Percentiles rank a stretch among this genome's conserved stretches.
Evolutionary conservation across 30 jellyfish, hydroid and myxozoan species (phyloP).

Genomic region (Aurelia sp.): DNA sequence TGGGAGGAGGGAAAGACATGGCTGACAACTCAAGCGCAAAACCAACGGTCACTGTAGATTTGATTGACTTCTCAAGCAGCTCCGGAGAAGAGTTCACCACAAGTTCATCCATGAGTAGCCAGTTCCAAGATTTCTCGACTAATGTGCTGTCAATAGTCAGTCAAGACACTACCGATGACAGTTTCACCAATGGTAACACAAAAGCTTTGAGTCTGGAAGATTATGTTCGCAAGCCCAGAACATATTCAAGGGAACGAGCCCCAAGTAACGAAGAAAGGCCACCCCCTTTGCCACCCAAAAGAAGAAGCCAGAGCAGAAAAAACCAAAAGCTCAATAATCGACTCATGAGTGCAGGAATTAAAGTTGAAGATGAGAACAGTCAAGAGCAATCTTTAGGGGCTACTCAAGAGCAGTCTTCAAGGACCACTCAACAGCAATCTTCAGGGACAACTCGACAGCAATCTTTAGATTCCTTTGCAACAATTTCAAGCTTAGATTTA

Average conservation of each 20-base stretch:
- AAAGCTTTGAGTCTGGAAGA: constrained; percentile 9
- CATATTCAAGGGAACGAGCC: constrained; percentile 37
- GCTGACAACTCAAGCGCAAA: constrained; percentile 5
- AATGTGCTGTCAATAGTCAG: neutral
- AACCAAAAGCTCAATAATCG: constrained; percentile 42
- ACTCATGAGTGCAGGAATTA: constrained; percentile 45
- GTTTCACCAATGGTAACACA: neutral
- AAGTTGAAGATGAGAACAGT: neutral
- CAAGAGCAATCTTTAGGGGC: no score
- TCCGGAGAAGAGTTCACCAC: neutral
- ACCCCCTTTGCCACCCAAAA: constrained; percentile 76
- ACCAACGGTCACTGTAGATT: constrained; percentile 14
- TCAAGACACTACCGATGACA: neutral
- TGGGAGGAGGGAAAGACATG: neutral
- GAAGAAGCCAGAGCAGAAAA: constrained; percentile 47
- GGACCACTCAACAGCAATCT: no score
- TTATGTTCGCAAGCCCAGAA: constrained; percentile 50
- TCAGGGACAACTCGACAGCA: no score
- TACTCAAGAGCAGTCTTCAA: no score
- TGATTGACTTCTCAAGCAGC: constrained; percentile 30
- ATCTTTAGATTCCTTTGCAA: neutral
- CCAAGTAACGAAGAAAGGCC: constrained; percentile 61
- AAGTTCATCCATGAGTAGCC: neutral
- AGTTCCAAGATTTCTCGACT: no score
- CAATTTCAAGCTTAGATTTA: neutral